These are phyloP conservation scores for Girardinichthys multiradiatus DNA, from an alignment of 2,113 vertebrate genomes.

Conservation along the genomic window DNA sequence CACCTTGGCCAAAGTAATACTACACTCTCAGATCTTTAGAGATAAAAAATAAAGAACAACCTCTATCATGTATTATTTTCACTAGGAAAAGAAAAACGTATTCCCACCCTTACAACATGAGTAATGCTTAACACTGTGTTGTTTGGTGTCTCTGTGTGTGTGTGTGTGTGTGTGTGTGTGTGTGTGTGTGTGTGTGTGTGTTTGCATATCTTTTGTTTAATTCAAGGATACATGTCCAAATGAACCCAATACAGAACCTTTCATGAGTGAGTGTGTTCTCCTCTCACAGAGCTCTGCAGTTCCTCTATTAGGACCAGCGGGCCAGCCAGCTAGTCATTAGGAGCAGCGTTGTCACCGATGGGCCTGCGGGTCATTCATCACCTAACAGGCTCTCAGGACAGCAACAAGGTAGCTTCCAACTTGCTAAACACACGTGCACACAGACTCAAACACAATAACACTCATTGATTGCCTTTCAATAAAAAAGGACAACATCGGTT, in stretches of 20 bases:
- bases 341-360: constrained; percentile 52
- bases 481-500: background rate
- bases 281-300: constrained; percentile 32
- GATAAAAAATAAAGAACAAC: constrained; percentile 45
- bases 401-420: constrained; percentile 39
- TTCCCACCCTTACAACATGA: constrained; percentile 25
- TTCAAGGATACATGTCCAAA: constrained; percentile 43
- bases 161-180: background rate
- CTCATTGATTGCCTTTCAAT: background rate
- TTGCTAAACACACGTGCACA: constrained; percentile 30
- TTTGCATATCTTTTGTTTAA: constrained; percentile 25
- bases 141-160: background rate
- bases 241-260: constrained; percentile 13
- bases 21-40: constrained; percentile 48
- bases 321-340: constrained; percentile 61
- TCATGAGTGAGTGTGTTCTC: background rate
- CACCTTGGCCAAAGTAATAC: constrained; percentile 42
- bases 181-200: no score
- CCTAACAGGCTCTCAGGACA: constrained; percentile 36
- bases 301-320: constrained; percentile 47
- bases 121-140: constrained; percentile 16
- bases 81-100: constrained; percentile 21
- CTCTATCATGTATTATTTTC: constrained; percentile 40
- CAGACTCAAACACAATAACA: constrained; percentile 9
- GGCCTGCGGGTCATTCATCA: constrained; percentile 58